These are phyloP conservation scores for Azemiops feae DNA, from an alignment of 2,113 vertebrate species.

Conservation along the genomic window DNA sequence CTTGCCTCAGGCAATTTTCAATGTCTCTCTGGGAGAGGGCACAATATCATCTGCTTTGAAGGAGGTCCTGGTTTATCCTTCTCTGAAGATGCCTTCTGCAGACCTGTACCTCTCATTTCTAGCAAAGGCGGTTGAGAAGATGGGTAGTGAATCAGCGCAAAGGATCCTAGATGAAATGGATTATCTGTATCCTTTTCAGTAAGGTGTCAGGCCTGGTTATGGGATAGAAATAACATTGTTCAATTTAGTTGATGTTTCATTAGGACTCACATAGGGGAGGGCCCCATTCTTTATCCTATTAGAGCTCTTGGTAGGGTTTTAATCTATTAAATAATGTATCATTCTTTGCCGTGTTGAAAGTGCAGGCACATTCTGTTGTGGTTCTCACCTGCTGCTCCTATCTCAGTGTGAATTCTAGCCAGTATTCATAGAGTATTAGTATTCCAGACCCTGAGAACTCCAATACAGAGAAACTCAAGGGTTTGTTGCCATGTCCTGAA, in stretches of 20 bases:
- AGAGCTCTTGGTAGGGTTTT: background rate
- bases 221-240: background rate
- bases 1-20: background rate
- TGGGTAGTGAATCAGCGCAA: background rate
- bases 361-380: background rate
- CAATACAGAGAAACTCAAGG: too few relatives aligned
- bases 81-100: background rate
- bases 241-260: background rate
- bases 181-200: background rate
- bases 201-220: background rate
- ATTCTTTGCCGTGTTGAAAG: background rate
- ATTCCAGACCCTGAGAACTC: too few relatives aligned
- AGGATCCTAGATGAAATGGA: background rate
- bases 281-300: background rate
- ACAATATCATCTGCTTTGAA: background rate
- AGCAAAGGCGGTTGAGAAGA: background rate
- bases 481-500: background rate
- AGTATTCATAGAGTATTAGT: background rate
- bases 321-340: background rate
- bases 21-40: background rate
- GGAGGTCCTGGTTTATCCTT: background rate
- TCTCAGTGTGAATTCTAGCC: background rate
- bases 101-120: background rate
- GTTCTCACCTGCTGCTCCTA: background rate
- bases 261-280: background rate